phyloP scores from a whole-genome alignment of 2,888 invertebrate genomes.

The Galeopsomyia nigrocyanea region DNA sequence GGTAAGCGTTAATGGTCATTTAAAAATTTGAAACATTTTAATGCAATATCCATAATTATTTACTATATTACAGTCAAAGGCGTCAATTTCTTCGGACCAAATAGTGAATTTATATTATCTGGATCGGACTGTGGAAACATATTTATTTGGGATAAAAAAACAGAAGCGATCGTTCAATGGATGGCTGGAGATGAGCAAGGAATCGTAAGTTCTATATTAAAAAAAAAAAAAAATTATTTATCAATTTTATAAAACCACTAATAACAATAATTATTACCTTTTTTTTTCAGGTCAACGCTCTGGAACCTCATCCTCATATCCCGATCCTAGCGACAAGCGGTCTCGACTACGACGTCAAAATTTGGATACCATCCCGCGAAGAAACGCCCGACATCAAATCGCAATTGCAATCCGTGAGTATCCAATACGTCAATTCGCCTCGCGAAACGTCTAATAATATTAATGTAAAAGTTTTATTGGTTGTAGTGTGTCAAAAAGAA shows the following conservation, averaged over 20 bases:
- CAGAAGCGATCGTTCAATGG: conserved; percentile 91
- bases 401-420: conserved; percentile 41
- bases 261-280: conserved; percentile 21
- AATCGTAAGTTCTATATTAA: conserved; percentile 73
- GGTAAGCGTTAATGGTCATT: conserved; percentile 50
- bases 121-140: conserved; percentile 94
- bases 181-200: conserved; percentile 85
- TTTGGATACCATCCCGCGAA: conserved; percentile 86
- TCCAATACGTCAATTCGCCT: neutral
- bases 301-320: conserved; percentile 90
- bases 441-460: conserved; percentile 62
- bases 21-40: neutral
- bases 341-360: conserved; percentile 91
- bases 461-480: conserved; percentile 50
- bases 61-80: conserved; percentile 79
- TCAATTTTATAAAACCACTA: conserved; percentile 14
- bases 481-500: conserved; percentile 53
- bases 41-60: neutral
- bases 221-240: conserved; percentile 23
- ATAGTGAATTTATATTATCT: conserved; percentile 90
- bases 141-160: conserved; percentile 91
- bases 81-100: conserved; percentile 93
- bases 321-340: conserved; percentile 94
- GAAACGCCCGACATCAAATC: conserved; percentile 51
- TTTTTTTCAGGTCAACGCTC: conserved; percentile 82